These are phyloP conservation scores for Pandion haliaetus DNA, from an alignment of 2,113 vertebrate genomes.

Conservation along the genomic window DNA sequence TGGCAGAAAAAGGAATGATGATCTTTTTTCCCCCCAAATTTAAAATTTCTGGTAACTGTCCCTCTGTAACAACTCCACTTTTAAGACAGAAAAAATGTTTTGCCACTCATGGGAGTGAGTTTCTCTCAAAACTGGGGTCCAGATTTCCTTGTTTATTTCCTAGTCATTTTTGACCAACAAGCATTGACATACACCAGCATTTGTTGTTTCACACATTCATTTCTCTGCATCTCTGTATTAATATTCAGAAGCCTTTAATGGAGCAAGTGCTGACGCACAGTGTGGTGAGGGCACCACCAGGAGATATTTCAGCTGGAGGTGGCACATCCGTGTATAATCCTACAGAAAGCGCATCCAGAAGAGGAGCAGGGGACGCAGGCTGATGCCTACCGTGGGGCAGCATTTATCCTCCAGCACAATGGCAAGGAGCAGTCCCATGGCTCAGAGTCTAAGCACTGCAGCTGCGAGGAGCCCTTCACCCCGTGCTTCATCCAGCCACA, in stretches of 20 bases:
- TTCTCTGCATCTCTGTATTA: neutral
- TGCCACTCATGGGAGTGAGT: neutral
- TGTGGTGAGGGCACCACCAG: neutral
- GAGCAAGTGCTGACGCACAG: neutral
- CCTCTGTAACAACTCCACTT: neutral
- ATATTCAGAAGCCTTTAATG: neutral
- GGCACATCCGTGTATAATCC: neutral
- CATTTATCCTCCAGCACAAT: neutral
- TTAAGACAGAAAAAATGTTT: neutral
- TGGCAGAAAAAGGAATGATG: neutral
- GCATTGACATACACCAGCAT: neutral
- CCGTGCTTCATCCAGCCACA: neutral
- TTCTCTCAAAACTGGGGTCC: neutral
- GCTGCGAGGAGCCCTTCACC: neutral
- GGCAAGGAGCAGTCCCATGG: neutral
- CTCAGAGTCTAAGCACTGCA: neutral
- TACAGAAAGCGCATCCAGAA: neutral
- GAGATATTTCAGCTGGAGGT: neutral
- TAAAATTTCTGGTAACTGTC: neutral
- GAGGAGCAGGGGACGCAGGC: neutral
- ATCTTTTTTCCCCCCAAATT: accelerated
- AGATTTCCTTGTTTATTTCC: neutral
- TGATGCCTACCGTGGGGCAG: neutral
- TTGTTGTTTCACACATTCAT: neutral
- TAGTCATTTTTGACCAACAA: neutral